Conservation (phyloP, 2,888 invertebrate species). For the Camptogramma bilineatum region DNA sequence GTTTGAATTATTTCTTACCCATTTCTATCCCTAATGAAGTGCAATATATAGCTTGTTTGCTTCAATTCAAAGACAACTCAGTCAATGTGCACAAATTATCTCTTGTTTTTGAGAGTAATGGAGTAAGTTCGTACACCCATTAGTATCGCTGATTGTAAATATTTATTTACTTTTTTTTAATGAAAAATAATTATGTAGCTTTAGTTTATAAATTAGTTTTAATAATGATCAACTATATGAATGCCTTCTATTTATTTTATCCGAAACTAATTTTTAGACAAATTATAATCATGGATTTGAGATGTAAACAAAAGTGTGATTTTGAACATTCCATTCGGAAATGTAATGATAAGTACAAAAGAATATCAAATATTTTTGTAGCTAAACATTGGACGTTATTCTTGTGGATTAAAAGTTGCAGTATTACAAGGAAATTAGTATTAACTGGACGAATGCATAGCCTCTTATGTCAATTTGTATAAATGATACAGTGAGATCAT, state of each 20-base stretch:
- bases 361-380: conserved; percentile 81
- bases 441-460: conserved; percentile 53
- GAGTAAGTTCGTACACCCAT: conserved; percentile 44
- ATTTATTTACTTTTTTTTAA: conserved; percentile 58
- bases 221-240: conserved; percentile 60
- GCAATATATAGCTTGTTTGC: conserved; percentile 26
- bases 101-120: conserved; percentile 41
- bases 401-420: conserved; percentile 72
- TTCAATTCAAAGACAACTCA: conserved; percentile 38
- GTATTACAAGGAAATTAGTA: conserved; percentile 77
- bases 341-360: conserved; percentile 83
- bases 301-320: conserved; percentile 78
- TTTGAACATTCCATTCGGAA: conserved; percentile 81
- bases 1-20: conserved; percentile 15
- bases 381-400: conserved; percentile 65
- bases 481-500: conserved; percentile 48
- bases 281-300: conserved; percentile 58
- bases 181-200: conserved; percentile 71
- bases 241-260: conserved; percentile 75
- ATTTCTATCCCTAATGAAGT: conserved; percentile 15
- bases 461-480: conserved; percentile 50
- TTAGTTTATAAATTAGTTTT: conserved; percentile 62
- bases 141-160: conserved; percentile 34
- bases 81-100: conserved; percentile 51
- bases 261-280: conserved; percentile 60